These are phyloP conservation scores for Loxodonta africana DNA, from an alignment of 2,113 vertebrate genomes.

Conservation along the genomic window DNA sequence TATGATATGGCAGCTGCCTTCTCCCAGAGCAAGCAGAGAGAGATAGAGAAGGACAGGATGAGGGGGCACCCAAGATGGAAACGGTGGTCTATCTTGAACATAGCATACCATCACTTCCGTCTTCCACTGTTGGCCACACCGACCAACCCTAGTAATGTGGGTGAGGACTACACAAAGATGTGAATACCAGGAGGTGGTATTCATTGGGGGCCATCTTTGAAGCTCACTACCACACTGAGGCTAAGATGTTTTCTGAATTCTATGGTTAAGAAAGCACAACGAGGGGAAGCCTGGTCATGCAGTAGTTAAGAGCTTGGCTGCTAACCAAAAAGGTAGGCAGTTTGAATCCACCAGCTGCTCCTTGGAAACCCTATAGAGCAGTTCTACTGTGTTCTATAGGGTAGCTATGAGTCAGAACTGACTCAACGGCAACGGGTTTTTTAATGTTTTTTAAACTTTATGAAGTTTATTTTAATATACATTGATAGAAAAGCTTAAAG, in stretches of 20 bases:
- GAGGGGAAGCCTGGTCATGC: neutral
- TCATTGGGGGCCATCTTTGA: neutral
- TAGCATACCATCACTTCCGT: neutral
- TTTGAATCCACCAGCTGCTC: no score
- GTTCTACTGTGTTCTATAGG: no score
- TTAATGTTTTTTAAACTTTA: neutral
- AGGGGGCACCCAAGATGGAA: neutral
- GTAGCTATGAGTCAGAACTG: no score
- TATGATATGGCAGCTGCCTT: neutral
- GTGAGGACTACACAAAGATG: neutral
- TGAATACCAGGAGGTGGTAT: neutral
- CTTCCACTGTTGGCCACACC: neutral
- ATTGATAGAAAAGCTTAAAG: conserved; percentile 11
- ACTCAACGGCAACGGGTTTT: no score
- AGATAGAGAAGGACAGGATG: neutral
- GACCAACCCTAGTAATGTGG: neutral
- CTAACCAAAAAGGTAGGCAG: no score
- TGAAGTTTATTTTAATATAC: conserved; percentile 5
- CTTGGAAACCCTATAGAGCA: no score
- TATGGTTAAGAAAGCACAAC: neutral
- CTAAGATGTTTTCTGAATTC: neutral
- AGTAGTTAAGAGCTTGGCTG: no score
- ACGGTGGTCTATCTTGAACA: neutral
- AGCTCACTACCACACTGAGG: neutral
- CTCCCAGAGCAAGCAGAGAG: neutral